Conservation (phyloP, 2,888 invertebrate genomes). For the Acronicta alni region DNA sequence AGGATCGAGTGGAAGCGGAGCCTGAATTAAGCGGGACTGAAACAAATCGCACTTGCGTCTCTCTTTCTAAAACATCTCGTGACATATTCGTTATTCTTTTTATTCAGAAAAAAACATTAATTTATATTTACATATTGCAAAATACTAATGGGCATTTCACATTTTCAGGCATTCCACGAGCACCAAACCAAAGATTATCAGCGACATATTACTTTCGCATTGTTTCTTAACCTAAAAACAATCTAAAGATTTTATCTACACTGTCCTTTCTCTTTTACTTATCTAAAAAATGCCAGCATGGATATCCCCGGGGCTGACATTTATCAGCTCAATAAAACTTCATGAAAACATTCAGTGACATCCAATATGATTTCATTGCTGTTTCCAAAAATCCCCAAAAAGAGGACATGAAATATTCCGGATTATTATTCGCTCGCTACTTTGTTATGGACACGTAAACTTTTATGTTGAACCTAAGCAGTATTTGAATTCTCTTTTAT, state of each 20-base stretch:
- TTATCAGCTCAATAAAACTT: conserved; percentile 86
- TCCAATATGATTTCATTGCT: conserved; percentile 83
- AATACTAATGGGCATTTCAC: background rate
- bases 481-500: conserved; percentile 61
- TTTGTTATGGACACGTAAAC: conserved; percentile 75
- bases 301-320: conserved; percentile 78
- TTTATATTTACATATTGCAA: no score
- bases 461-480: conserved; percentile 70
- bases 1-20: conserved; percentile 79
- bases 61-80: conserved; percentile 45
- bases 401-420: conserved; percentile 73
- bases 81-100: conserved; percentile 11
- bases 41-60: conserved; percentile 55
- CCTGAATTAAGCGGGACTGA: conserved; percentile 76
- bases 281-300: conserved; percentile 78
- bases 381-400: conserved; percentile 71
- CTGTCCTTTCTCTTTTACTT: conserved; percentile 70
- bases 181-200: conserved; percentile 9
- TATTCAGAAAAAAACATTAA: background rate
- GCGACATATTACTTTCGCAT: conserved; percentile 25
- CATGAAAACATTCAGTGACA: conserved; percentile 83
- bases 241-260: conserved; percentile 52
- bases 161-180: background rate
- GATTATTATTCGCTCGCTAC: conserved; percentile 73
- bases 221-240: conserved; percentile 51